Evolutionary conservation across 2,797 vertebrate species (phyloP).

Genomic region (Chloroceryle inda): DNA sequence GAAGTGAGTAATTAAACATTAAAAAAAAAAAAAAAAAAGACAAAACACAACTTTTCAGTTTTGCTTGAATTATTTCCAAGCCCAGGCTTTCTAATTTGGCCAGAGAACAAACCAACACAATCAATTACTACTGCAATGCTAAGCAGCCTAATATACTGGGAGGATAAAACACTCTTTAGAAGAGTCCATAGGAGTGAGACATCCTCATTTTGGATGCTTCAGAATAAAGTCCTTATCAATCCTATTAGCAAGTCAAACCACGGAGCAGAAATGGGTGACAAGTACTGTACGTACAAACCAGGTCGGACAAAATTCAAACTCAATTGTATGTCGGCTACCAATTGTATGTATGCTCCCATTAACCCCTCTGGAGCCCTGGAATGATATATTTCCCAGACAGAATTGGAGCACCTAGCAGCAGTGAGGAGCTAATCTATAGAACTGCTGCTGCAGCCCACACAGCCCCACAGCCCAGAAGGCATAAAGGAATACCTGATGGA

Average conservation of each 20-base stretch:
- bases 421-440: not conserved
- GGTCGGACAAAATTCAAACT: not conserved
- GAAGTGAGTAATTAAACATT: not conserved
- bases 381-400: not conserved
- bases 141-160: not conserved
- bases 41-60: not conserved
- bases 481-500: not conserved
- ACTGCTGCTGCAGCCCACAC: not conserved
- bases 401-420: not conserved
- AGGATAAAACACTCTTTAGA: not conserved
- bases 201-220: not conserved
- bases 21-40: no score
- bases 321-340: fast-evolving
- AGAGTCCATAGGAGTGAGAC: not conserved
- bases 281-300: not conserved
- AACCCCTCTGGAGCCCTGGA: not conserved
- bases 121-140: not conserved
- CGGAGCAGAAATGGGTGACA: not conserved
- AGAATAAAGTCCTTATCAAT: not conserved
- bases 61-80: not conserved
- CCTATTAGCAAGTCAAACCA: not conserved
- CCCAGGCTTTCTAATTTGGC: not conserved
- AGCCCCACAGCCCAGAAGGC: not conserved
- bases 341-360: not conserved
- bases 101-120: not conserved